A percentile compares a stretch with the other conserved stretches of the same genome.
Evolutionary conservation across 2,113 vertebrate genomes (phyloP).

Genomic region (Cynoglossus semilaevis): DNA sequence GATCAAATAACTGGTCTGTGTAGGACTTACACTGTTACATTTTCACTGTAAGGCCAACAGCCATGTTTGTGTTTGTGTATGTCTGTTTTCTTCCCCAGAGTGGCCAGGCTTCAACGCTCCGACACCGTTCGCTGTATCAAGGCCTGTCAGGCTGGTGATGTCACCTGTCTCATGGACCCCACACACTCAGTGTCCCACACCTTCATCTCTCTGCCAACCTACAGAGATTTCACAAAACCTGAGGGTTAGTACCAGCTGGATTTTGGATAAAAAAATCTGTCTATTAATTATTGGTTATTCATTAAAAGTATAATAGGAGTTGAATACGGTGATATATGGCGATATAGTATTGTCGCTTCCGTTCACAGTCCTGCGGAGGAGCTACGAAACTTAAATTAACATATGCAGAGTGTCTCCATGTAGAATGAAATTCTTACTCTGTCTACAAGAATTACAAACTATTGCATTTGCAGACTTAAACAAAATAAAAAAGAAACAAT

Average conservation of each 20-base stretch:
- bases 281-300: no score
- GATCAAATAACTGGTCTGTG: constrained; percentile 21
- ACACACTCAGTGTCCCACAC: constrained; percentile 91
- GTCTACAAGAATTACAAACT: no score
- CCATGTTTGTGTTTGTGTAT: constrained; percentile 20
- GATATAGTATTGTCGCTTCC: no score
- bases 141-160: constrained; percentile 83
- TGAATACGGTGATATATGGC: no score
- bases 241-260: constrained; percentile 81
- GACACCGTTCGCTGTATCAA: constrained; percentile 90
- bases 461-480: no score
- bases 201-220: constrained; percentile 91
- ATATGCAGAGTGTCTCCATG: no score
- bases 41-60: constrained; percentile 43
- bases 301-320: no score
- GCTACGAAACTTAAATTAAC: no score
- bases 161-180: constrained; percentile 82
- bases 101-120: constrained; percentile 77
- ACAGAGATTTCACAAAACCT: constrained; percentile 86
- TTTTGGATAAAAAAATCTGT: no score
- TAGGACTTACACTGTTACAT: constrained; percentile 29
- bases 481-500: no score
- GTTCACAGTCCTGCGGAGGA: no score
- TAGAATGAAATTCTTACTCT: no score
- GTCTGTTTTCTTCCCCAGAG: constrained; percentile 53